Evolutionary conservation across 2,888 invertebrate genomes (phyloP).

Genomic region (Cantharis rufa): DNA sequence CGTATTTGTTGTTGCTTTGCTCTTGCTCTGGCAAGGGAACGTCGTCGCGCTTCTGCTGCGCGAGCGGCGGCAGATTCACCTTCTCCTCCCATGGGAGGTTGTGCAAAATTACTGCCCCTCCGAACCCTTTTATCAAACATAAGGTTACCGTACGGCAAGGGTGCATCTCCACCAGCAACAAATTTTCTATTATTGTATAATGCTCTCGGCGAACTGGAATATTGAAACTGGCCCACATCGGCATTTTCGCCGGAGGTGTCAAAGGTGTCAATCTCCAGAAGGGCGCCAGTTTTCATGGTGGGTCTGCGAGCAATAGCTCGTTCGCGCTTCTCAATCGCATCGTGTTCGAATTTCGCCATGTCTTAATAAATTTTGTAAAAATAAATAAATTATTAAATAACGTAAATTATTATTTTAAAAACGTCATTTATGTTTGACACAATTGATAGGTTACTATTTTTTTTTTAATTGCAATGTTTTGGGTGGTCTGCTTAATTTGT

Average conservation of each 20-base stretch:
- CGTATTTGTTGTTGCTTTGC: constrained; percentile 63
- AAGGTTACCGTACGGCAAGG: not conserved
- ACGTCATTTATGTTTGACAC: not conserved
- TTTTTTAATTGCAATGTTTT: not conserved
- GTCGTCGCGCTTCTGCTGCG: constrained; percentile 69
- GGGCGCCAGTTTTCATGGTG: constrained; percentile 21
- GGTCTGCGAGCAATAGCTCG: constrained; percentile 20
- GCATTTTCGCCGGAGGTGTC: not conserved
- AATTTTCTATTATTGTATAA: constrained; percentile 64
- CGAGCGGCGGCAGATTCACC: constrained; percentile 54
- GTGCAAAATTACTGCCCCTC: not conserved
- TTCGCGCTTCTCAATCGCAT: constrained; percentile 14
- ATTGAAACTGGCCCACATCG: constrained; percentile 48
- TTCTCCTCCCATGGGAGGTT: constrained; percentile 45
- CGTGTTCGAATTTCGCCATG: constrained; percentile 34
- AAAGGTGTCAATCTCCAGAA: constrained; percentile 12
- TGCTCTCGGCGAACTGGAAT: constrained; percentile 65
- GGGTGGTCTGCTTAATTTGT: not conserved
- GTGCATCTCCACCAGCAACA: constrained; percentile 46
- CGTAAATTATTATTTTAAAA: not conserved
- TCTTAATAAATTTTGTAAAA: constrained; percentile 9
- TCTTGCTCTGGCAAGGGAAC: constrained; percentile 75
- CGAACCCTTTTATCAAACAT: not conserved
- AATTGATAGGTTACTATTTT: not conserved
- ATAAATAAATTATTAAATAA: not conserved